Conservation (phyloP, 2,797 vertebrate species). For the Falco peregrinus region DNA sequence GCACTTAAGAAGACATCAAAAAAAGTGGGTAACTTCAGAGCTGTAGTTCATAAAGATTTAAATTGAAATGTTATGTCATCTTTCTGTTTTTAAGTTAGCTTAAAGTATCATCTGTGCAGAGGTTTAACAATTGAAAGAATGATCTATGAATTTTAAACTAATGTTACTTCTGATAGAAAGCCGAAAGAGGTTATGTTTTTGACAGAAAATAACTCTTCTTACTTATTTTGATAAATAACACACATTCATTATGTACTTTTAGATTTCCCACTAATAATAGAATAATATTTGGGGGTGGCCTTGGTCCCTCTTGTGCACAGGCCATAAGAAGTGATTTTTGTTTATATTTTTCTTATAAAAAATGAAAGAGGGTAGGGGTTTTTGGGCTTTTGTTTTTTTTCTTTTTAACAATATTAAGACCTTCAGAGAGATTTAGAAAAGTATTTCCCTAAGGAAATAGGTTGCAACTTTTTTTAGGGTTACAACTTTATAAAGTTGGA, state of each 20-base stretch:
- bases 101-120: slow-evolving; percentile 12
- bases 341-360: not conserved
- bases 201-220: slow-evolving; percentile 2
- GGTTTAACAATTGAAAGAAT: slow-evolving; percentile 17
- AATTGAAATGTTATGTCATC: not conserved
- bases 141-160: not conserved
- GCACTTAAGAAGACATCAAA: not conserved
- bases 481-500: not conserved
- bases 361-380: not conserved
- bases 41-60: not conserved
- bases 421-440: not conserved
- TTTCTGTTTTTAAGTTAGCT: slow-evolving; percentile 12
- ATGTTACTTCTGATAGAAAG: slow-evolving; percentile 5
- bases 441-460: not conserved
- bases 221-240: not conserved
- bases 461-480: not conserved
- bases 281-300: not conserved
- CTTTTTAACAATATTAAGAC: not conserved
- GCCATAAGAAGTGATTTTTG: not conserved
- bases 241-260: not conserved
- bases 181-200: not conserved
- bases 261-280: not conserved
- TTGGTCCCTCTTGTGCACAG: not conserved
- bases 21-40: not conserved
- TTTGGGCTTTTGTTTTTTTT: not conserved